Evolutionary conservation across 1,140 invertebrate genomes (phyloP).

Genomic region (Oppia nitens): DNA sequence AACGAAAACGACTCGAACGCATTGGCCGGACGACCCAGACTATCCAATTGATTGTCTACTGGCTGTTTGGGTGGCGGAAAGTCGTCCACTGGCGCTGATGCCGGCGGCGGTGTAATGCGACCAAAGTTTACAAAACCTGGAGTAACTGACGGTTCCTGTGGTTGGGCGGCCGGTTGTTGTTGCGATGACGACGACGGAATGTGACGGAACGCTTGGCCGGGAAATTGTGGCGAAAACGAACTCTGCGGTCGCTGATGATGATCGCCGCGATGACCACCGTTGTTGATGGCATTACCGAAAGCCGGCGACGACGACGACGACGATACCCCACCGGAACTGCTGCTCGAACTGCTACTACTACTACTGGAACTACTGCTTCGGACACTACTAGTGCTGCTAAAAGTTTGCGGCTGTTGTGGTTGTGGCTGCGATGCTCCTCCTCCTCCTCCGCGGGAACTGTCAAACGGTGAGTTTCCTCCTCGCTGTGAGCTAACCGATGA

Average conservation of each 20-base stretch:
- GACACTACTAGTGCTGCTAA: not conserved
- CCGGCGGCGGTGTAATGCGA: not conserved
- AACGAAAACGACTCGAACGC: not conserved
- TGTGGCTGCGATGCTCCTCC: no score
- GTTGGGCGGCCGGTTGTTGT: not conserved
- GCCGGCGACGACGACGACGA: no score
- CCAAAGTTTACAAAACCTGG: not conserved
- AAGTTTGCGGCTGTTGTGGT: not conserved
- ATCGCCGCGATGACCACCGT: no score
- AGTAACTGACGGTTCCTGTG: no score
- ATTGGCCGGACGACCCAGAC: not conserved
- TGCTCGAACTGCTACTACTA: not conserved
- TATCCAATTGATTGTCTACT: not conserved
- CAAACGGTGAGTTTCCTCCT: not conserved
- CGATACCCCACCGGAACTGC: not conserved
- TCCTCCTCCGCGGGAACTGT: not conserved
- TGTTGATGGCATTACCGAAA: not conserved
- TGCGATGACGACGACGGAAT: not conserved
- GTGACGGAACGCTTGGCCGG: not conserved
- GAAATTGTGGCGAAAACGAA: not conserved
- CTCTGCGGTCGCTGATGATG: not conserved
- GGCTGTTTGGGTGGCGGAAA: not conserved
- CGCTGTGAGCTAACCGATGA: not conserved
- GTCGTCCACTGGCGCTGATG: no score
- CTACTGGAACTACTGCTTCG: not conserved